Evolutionary conservation across 2,888 invertebrate genomes (phyloP), one percentile per base, ranked within the genome.

Genomic region (Drosophila vallismaia): DNA sequence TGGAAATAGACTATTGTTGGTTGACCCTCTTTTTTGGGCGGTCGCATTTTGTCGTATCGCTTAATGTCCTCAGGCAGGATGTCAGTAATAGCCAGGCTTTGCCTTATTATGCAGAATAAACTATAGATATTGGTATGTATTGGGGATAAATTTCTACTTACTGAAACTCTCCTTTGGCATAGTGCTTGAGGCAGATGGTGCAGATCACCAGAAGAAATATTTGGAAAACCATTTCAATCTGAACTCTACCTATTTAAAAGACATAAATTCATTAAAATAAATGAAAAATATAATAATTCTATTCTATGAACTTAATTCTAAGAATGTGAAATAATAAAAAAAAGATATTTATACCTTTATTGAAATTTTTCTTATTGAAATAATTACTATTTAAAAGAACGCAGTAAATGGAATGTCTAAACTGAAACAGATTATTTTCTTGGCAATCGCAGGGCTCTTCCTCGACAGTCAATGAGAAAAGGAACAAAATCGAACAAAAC

Each of bases 21-120:
- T 88, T 96, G 95, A 12, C 96, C 97, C 89, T 96, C 96, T 90
- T 95, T 95, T 91, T 97, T 97, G 1, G 97, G 97, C 0, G 97
- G 97, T 50, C 97, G 93, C 97, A 97, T 97, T 93, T 97, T 97
- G 91, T 97, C 97, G 91, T 97, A 97, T 73, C 95, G 94, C 74
- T 95, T 95, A 7, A 96, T 96, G 91, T 97, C 96, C 89, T 96
- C 96, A 0, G 97, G 97, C 68, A 97, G 92, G 77, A 97, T 94
- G 90, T 97, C 97, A 91, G 94, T 95, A 85, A 97, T 96, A 63
- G 95, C 95, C 85, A 97, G 93, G 74, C 96, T 96, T 87, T 91
- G 91, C 68, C 91, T 91, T 29, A 3, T 10, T 49, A 1, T 8
- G 5, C 24, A n/a, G 6, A 8, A 14, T 4, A 9, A 12, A 24